Conservation (phyloP, 2,113 vertebrate genomes). For the Phrynocephalus versicolor region DNA sequence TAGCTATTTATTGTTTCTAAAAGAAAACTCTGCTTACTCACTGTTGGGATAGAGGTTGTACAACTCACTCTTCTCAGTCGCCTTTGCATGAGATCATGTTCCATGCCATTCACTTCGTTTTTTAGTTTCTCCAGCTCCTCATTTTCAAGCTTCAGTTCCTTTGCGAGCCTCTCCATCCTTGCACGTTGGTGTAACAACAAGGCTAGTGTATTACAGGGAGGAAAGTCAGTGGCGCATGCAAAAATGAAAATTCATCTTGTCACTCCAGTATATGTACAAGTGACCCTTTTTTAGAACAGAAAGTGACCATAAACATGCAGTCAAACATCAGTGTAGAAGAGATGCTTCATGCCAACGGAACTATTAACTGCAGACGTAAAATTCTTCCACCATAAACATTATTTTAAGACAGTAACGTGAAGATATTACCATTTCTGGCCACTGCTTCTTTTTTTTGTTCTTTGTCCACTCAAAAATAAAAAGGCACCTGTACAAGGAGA, state of each 20-base stretch:
- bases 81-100: conserved; percentile 95
- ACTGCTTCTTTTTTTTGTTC: conserved; percentile 61
- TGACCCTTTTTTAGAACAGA: conserved; percentile 53
- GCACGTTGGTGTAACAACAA: conserved; percentile 96
- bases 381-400: conserved; percentile 50
- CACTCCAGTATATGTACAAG: background rate
- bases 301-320: conserved; percentile 54
- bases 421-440: conserved; percentile 65
- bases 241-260: background rate
- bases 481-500: conserved; percentile 61
- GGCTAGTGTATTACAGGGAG: conserved; percentile 74
- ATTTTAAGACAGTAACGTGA: conserved; percentile 51
- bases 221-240: conserved; percentile 51
- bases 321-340: conserved; percentile 56
- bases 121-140: conserved; percentile 94
- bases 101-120: conserved; percentile 94
- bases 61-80: conserved; percentile 93
- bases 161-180: conserved; percentile 95
- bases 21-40: conserved; percentile 70
- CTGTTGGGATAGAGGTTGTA: conserved; percentile 89
- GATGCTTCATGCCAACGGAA: conserved; percentile 59
- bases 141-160: conserved; percentile 89
- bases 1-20: background rate
- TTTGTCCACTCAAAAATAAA: conserved; percentile 66
- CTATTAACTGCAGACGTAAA: conserved; percentile 28